These are phyloP conservation scores for Eleginops maclovinus DNA, from an alignment of 2,113 vertebrate genomes.

Conservation along the genomic window DNA sequence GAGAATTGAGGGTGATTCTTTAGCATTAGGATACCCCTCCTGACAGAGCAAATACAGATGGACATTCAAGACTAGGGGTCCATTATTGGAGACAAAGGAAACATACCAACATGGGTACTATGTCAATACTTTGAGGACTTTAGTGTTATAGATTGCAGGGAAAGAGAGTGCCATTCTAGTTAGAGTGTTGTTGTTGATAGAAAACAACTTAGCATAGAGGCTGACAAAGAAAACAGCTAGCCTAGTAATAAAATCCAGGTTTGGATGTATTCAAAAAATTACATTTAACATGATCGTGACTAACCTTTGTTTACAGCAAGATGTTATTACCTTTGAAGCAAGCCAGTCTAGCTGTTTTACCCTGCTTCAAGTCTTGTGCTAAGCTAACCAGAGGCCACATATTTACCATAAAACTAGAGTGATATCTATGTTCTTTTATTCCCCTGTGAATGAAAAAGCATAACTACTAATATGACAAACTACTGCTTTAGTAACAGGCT, in stretches of 20 bases:
- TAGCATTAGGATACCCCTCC: slow-evolving; percentile 28
- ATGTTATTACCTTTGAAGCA: neutral
- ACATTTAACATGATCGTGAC: neutral
- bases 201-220: slow-evolving; percentile 7
- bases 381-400: no score
- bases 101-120: neutral
- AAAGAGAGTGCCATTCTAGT: slow-evolving; percentile 41
- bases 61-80: slow-evolving; percentile 11
- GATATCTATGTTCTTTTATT: no score
- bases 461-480: neutral
- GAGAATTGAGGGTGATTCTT: slow-evolving; percentile 26
- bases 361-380: neutral
- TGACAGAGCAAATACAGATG: slow-evolving; percentile 51
- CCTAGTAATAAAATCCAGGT: neutral
- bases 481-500: neutral
- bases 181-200: neutral
- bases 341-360: neutral
- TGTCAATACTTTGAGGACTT: slow-evolving; percentile 25
- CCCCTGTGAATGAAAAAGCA: no score
- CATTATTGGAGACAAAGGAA: slow-evolving; percentile 49
- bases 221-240: neutral
- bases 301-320: neutral
- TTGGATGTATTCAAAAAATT: neutral
- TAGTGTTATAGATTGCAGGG: neutral
- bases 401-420: no score